Evolutionary conservation across 2,113 vertebrate species (phyloP).

Genomic region (Microtus richardsoni): DNA sequence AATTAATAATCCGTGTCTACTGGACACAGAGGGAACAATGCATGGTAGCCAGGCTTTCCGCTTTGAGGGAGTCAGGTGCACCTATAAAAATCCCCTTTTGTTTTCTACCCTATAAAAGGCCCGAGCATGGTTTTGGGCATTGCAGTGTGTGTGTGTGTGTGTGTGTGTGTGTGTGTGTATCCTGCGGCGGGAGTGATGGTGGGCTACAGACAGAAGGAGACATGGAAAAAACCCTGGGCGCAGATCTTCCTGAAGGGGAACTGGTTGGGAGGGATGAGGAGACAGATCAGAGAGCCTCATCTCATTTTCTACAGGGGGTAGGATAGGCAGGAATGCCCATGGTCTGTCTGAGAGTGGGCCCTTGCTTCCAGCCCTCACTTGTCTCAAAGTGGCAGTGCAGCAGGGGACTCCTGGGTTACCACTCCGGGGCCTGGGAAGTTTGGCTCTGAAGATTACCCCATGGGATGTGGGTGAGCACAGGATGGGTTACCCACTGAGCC

Average conservation of each 20-base stretch:
- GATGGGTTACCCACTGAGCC: not conserved
- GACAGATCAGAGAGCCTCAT: not conserved
- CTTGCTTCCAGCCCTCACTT: not conserved
- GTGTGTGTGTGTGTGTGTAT: not conserved
- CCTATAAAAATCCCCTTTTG: not conserved
- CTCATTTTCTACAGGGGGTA: not conserved
- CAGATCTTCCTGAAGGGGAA: not conserved
- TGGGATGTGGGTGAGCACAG: rapidly evolving
- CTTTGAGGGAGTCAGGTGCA: not conserved
- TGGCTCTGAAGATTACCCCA: not conserved
- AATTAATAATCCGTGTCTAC: conserved; percentile 80
- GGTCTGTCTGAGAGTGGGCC: not conserved
- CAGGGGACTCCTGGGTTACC: not conserved
- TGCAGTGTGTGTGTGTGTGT: not conserved
- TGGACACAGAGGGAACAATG: conserved; percentile 84
- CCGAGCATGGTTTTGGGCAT: not conserved
- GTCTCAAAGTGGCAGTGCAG: not conserved
- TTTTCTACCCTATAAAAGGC: not conserved
- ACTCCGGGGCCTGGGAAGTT: not conserved
- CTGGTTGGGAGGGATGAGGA: not conserved
- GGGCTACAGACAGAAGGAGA: not conserved
- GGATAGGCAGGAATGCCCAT: rapidly evolving
- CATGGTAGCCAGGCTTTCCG: not conserved
- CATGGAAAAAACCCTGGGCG: rapidly evolving
- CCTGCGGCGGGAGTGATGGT: not conserved